phyloP scores from a whole-genome alignment of 1,140 invertebrate genomes.

The Orius insidiosus region DNA sequence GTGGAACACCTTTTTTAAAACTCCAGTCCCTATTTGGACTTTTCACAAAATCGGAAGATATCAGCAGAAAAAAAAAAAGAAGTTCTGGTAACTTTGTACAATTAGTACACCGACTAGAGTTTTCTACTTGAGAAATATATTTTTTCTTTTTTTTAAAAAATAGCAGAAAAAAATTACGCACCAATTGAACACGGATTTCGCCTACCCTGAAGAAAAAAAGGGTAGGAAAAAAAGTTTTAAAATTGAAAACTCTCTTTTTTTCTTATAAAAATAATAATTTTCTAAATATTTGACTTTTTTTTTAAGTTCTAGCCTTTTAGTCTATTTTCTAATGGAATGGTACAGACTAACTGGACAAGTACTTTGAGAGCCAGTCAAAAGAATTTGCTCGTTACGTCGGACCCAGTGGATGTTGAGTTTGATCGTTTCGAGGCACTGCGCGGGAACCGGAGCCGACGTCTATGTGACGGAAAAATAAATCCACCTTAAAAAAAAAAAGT shows the following conservation, averaged over 20 bases:
- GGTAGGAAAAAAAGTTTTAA: neutral
- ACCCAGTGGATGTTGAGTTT: constrained; percentile 62
- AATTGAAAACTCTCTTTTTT: neutral
- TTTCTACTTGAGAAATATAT: no score
- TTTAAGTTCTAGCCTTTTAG: no score
- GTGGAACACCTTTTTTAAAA: no score
- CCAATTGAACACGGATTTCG: no score
- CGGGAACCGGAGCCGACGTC: constrained; percentile 47
- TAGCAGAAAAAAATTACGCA: no score
- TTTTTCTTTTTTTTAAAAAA: no score
- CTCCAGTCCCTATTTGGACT: no score
- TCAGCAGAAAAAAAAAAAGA: no score
- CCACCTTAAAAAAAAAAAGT: no score
- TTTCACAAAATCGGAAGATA: no score
- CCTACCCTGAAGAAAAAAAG: neutral
- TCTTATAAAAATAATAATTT: constrained; percentile 13
- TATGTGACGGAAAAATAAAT: constrained; percentile 44
- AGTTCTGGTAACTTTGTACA: no score
- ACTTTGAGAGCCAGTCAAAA: constrained; percentile 39
- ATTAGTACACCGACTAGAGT: no score
- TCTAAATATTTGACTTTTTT: neutral
- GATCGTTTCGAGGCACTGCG: constrained; percentile 58
- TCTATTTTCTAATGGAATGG: neutral
- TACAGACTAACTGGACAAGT: constrained; percentile 22
- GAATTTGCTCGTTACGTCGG: constrained; percentile 38